These are phyloP conservation scores for Plestiodon gilberti DNA, from an alignment of 2,113 vertebrate species.

Conservation along the genomic window DNA sequence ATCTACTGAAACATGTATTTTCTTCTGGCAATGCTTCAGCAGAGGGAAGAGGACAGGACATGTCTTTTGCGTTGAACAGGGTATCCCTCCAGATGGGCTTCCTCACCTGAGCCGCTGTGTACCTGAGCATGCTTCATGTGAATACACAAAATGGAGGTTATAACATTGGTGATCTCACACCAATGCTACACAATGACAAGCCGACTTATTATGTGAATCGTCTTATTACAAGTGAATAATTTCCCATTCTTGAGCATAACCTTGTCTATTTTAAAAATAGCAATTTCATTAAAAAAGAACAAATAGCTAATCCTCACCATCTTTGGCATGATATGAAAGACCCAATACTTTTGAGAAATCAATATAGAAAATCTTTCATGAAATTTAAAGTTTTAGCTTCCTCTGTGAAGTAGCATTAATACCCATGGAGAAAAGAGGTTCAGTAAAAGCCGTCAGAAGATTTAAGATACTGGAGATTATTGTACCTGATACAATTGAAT, in stretches of 20 bases:
- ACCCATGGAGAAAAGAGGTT: background rate
- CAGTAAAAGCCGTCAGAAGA: slow-evolving; percentile 4
- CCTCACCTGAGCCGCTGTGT: no score
- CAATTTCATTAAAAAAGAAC: background rate
- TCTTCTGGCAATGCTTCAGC: no score
- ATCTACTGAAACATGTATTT: no score
- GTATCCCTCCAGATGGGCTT: no score
- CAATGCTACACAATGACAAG: no score
- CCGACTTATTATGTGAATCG: background rate
- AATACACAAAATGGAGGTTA: no score
- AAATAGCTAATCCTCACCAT: background rate
- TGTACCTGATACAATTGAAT: slow-evolving; percentile 7
- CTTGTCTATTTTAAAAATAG: slow-evolving; percentile 10
- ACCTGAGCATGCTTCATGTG: no score
- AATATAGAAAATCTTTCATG: background rate
- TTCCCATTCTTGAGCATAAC: background rate
- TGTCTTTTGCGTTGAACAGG: no score
- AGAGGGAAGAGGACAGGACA: no score
- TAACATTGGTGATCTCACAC: no score
- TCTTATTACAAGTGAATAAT: no score
- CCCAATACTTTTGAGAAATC: background rate
- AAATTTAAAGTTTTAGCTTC: slow-evolving; percentile 1
- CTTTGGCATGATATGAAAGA: background rate
- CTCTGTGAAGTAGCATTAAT: background rate
- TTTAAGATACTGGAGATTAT: background rate